Percentiles rank a stretch among this genome's conserved stretches.
phyloP scores from a whole-genome alignment of 2,888 invertebrate species.

The Hemistola chrysoprasaria region DNA sequence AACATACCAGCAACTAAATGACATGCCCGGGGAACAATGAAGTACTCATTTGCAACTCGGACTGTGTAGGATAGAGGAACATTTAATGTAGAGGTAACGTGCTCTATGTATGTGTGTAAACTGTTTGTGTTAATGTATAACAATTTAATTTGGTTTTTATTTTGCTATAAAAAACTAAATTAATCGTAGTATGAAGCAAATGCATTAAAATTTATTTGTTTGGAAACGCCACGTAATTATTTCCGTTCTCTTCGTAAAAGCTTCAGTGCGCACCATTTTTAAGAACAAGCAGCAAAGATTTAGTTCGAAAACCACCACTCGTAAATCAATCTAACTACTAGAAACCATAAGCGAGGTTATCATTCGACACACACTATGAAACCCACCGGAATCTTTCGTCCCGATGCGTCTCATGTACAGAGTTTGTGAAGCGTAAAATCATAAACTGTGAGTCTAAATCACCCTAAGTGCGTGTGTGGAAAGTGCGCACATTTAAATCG shows the following conservation, averaged over 20 bases:
- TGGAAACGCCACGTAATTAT: conserved; percentile 24
- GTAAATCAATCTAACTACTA: conserved; percentile 74
- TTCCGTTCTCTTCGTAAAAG: conserved; percentile 22
- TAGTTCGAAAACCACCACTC: conserved; percentile 73
- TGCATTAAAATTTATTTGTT: conserved; percentile 21
- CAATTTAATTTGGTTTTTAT: conserved; percentile 13
- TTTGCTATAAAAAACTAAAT: conserved; percentile 20
- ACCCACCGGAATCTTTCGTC: conserved; percentile 41
- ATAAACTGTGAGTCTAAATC: conserved; percentile 34
- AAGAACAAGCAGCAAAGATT: conserved; percentile 71
- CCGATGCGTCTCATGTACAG: conserved; percentile 59
- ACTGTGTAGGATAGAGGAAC: conserved; percentile 12
- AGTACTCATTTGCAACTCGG: conserved; percentile 26
- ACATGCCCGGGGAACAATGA: conserved; percentile 35
- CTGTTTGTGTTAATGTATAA: conserved; percentile 4
- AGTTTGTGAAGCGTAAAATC: conserved; percentile 56
- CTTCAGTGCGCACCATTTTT: conserved; percentile 50
- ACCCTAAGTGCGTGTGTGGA: conserved; percentile 31
- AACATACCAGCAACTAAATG: conserved; percentile 64
- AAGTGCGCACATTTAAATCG: conserved; percentile 30
- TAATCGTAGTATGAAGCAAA: conserved; percentile 26
- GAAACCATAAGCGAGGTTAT: conserved; percentile 75
- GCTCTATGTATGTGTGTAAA: too few species aligned
- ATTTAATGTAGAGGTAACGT: conserved; percentile 7
- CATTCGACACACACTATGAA: conserved; percentile 57